Evolutionary conservation across 2,113 vertebrate species (phyloP), one percentile per base, ranked within the genome.

Genomic region (Rhodinocichla rosea): DNA sequence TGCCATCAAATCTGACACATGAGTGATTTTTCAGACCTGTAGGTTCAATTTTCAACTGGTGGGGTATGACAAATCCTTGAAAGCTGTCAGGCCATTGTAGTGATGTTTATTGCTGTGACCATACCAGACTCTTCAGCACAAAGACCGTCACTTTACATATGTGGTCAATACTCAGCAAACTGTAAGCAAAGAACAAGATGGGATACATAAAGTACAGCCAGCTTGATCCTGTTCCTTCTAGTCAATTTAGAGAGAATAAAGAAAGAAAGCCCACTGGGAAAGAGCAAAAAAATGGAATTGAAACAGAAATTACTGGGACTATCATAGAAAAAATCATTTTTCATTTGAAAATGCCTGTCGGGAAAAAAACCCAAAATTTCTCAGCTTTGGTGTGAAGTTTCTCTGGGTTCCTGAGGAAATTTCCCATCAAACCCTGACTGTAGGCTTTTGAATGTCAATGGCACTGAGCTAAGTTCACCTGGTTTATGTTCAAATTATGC

Each of bases 1-100:
- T 92, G 83, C 65, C 95, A 96, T 87, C 69, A 91, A 60, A 83
- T 62, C 57, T 93, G 90, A 93, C 74, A 56, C 33, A 55, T 40
- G 83, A 88, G 42, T 87, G 60, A 37, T 78, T 96, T 93, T 94
- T 83, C 70, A 78, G 86, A 92, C 70, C 71, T 80, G 9, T 42
- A 59, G 57, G 56, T 95, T 93, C 35, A 84, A 83, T 94, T 97
- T 93, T 91, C 79, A 81, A 1, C 60, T 73, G 35, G 47, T 81
- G 55, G 47, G 37, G 26, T 85, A 53, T 89, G 62, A 71, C 53
- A 92, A 65, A 92, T 90, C 44, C 47, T 73, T 42, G 57, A 96
- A 96, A 94, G 87, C 73, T 90, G 85, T 76, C 84, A 75, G 75
- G 40, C 59, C 30, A 47, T 75, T 75, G 55, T 5, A 3, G 64